Conservation (phyloP, 2,113 vertebrate species). For the Epinephelus fuscoguttatus region DNA sequence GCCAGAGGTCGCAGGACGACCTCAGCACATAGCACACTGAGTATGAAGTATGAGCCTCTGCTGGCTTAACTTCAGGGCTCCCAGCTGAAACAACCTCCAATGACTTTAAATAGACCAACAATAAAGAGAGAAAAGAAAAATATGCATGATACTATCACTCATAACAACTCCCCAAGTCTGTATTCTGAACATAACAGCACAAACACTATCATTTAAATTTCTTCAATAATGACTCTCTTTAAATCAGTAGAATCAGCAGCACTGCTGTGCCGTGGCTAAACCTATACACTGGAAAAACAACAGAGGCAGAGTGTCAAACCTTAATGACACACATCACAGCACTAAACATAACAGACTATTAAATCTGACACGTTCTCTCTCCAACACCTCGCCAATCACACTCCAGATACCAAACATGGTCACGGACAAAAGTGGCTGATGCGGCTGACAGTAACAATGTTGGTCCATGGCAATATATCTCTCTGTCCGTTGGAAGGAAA, state of each 20-base stretch:
- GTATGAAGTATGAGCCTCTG: constrained; percentile 50
- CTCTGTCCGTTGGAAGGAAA: constrained; percentile 4
- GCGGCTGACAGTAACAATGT: constrained; percentile 49
- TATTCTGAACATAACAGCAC: background rate
- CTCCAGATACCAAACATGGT: constrained; percentile 79
- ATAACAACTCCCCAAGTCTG: background rate
- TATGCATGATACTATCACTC: constrained; percentile 10
- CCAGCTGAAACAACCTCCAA: constrained; percentile 50
- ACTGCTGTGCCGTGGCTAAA: background rate
- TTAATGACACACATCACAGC: constrained; percentile 34
- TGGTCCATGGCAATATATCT: constrained; percentile 25
- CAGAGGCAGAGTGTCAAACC: background rate
- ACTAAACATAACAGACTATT: constrained; percentile 53
- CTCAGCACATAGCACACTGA: constrained; percentile 53
- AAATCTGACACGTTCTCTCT: constrained; percentile 59
- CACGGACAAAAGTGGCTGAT: constrained; percentile 57
- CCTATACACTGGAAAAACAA: background rate
- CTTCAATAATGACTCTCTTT: background rate
- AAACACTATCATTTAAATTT: constrained; percentile 1
- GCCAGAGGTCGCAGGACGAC: constrained; percentile 67
- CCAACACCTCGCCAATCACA: constrained; percentile 67
- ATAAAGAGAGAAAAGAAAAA: constrained; percentile 47
- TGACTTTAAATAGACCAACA: constrained; percentile 65
- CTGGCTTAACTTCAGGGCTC: constrained; percentile 61
- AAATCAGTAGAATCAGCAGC: background rate